Evolutionary conservation across 2,888 invertebrate species (phyloP), one percentile per base, ranked within the genome.

Genomic region (Apomyelois bistriatella): DNA sequence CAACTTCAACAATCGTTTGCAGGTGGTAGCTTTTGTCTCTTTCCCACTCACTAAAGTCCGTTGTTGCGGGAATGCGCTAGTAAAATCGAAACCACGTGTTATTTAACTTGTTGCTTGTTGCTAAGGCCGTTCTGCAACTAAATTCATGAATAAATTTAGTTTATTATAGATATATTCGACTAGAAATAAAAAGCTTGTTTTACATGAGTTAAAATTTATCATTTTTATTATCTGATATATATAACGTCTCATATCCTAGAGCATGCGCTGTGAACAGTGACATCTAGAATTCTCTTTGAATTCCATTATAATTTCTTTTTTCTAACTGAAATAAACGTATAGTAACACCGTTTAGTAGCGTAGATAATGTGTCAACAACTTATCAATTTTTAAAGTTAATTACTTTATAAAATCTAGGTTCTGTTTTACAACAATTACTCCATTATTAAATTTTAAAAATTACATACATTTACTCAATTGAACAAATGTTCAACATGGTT

Each of bases 71-170:
- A 16, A 32, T 46, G 16, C 16, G 46, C 30, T 4, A 32, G 32
- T 15, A 15, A n/a, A 16, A 32, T 4, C 9, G 15, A 16, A 32
- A 46, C 46, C 46, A 46, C 46, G 16, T 35, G 46, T 32, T 46
- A 13, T 13, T 40, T 16, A 22, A 22, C 22, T 36, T 10, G 36
- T 36, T 38, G 35, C 49, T 51, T 58, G 53, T 46, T 46, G 46
- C 46, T 46, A 46, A 46, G 43, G 46, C 46, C 46, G 16, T 16
- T 13, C 16, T 46, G 10, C 15, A 32, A 15, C 16, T 32, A 32
- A 16, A 32, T 30, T 30, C 28, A 43, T 43, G 17, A 43, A 28
- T 9, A 13, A 12, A 9, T 46, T 46, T 28, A 13, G 43, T n/a
- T n/a, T n/a, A n/a, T n/a, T n/a, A n/a, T n/a, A n/a, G n/a, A n/a